Conservation (phyloP, 2,113 vertebrate genomes). For the Halcyon malimbica region DNA sequence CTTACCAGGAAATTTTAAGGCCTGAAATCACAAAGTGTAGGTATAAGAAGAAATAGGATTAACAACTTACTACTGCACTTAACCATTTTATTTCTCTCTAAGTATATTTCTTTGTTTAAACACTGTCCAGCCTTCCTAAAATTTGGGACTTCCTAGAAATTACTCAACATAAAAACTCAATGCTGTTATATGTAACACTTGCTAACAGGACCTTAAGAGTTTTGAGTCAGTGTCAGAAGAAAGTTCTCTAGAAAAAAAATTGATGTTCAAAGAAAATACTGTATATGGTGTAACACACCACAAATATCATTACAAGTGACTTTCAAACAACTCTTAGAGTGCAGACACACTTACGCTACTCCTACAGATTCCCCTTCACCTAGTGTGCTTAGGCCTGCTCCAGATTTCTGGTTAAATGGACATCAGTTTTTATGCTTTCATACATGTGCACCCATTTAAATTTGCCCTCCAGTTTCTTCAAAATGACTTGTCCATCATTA, state of each 20-base stretch:
- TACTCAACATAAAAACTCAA: not conserved
- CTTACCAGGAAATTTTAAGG: not conserved
- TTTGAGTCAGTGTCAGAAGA: not conserved
- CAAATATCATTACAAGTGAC: not conserved
- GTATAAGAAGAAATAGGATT: not conserved
- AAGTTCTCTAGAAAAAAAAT: not conserved
- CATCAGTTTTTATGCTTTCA: not conserved
- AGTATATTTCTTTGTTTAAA: not conserved
- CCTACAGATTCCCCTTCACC: not conserved
- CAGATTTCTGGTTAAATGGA: not conserved
- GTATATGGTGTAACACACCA: not conserved
- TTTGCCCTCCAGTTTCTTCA: not conserved
- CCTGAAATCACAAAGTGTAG: not conserved
- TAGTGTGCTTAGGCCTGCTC: not conserved
- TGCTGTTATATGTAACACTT: not conserved
- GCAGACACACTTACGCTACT: not conserved
- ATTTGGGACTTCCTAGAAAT: not conserved
- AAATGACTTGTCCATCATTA: not conserved
- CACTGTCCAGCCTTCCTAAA: not conserved
- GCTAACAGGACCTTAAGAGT: not conserved
- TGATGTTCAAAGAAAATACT: not conserved
- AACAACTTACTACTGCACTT: not conserved
- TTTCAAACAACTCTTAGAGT: not conserved
- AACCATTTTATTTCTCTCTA: not conserved
- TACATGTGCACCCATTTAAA: not conserved